Conservation (phyloP, 2,888 invertebrate genomes). For the Epinotia ramella region DNA sequence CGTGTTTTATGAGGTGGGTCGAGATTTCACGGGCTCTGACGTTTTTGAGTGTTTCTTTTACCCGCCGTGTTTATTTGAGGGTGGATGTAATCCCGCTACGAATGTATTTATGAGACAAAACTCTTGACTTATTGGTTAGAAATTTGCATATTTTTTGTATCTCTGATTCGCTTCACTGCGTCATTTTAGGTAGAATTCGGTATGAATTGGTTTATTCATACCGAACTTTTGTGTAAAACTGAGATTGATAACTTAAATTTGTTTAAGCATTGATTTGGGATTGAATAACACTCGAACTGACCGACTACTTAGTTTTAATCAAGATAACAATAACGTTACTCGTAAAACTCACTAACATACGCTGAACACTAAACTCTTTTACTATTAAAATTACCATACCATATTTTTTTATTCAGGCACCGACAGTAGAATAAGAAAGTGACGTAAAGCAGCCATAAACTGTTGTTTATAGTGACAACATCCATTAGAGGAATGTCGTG, state of each 20-base stretch:
- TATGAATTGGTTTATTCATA: too few species aligned
- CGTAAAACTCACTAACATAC: conserved; percentile 39
- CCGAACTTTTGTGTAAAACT: not conserved
- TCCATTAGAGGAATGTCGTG: conserved; percentile 62
- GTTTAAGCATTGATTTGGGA: not conserved
- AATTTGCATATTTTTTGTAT: conserved; percentile 39
- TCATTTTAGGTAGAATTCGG: conserved; percentile 2
- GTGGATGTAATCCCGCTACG: conserved; percentile 63
- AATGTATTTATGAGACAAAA: conserved; percentile 61
- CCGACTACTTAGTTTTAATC: conserved; percentile 5
- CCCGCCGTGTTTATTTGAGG: conserved; percentile 67
- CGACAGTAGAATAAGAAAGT: conserved; percentile 39
- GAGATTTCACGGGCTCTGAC: conserved; percentile 77
- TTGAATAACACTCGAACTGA: not conserved
- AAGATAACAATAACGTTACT: conserved; percentile 1
- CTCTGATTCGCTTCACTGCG: conserved; percentile 12
- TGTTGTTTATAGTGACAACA: conserved; percentile 73
- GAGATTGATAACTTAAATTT: not conserved
- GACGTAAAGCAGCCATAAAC: conserved; percentile 42
- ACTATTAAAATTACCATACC: conserved; percentile 45
- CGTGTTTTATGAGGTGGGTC: conserved; percentile 84
- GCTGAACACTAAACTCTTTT: conserved; percentile 40
- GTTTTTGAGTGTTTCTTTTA: conserved; percentile 73
- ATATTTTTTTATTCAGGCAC: conserved; percentile 41
- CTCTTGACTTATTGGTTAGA: conserved; percentile 56